Evolutionary conservation across 2,113 vertebrate species (phyloP).

Genomic region (Colaptes auratus): DNA sequence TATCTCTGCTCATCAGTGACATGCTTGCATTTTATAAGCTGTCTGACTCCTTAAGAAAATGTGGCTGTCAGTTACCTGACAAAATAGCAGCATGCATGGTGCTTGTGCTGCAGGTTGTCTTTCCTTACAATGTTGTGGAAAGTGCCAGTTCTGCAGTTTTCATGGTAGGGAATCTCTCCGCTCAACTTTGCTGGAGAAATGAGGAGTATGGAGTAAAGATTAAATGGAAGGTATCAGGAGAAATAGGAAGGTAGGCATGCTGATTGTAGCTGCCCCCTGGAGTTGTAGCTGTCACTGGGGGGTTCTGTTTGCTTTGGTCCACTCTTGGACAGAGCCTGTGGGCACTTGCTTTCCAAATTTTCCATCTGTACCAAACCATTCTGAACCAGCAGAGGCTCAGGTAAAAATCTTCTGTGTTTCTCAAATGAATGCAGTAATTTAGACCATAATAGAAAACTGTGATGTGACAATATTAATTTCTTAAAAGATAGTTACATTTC

Average conservation of each 20-base stretch:
- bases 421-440: neutral
- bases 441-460: neutral
- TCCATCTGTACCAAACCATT: neutral
- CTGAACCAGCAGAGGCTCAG: neutral
- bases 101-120: neutral
- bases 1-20: neutral
- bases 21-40: neutral
- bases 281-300: neutral
- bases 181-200: neutral
- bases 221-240: neutral
- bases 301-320: neutral
- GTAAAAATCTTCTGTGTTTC: neutral
- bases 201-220: rapidly evolving
- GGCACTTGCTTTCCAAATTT: neutral
- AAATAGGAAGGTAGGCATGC: neutral
- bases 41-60: neutral
- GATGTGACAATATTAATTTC: rapidly evolving
- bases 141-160: neutral
- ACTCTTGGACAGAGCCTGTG: neutral
- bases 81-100: rapidly evolving
- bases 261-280: rapidly evolving
- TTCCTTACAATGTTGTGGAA: neutral
- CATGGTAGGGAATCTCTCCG: neutral
- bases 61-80: neutral
- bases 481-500: neutral